phyloP scores from a whole-genome alignment of 2,797 vertebrate species.

The Ceryle rudis region DNA sequence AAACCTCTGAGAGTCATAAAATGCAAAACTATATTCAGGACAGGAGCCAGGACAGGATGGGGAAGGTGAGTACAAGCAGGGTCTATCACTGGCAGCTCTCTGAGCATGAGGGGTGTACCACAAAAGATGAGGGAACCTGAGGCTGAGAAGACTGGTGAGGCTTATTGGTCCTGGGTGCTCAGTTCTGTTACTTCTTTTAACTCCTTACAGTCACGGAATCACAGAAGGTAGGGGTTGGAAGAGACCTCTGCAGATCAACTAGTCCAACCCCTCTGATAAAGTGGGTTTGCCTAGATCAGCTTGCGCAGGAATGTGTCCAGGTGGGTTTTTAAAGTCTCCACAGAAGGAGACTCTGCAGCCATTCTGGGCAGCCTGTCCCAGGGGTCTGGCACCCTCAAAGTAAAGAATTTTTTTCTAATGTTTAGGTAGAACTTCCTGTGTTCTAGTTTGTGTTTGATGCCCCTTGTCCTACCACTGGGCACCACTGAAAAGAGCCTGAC shows the following conservation, averaged over 20 bases:
- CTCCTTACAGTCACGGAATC: background rate
- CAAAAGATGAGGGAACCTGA: background rate
- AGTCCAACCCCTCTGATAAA: background rate
- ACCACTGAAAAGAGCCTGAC: no score
- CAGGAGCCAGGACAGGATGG: background rate
- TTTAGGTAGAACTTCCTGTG: background rate
- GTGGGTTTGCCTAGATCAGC: background rate
- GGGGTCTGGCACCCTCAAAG: background rate
- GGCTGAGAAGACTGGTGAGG: background rate
- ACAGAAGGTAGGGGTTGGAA: background rate
- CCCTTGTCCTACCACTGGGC: background rate
- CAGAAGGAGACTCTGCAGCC: background rate
- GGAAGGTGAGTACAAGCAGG: background rate
- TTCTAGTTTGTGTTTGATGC: background rate
- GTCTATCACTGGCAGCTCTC: background rate
- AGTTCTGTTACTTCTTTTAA: background rate
- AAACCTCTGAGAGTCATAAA: constrained; percentile 71
- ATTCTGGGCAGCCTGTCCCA: background rate
- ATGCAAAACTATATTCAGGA: constrained; percentile 68
- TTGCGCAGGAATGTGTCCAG: background rate
- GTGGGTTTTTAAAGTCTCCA: background rate
- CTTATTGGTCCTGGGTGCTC: background rate
- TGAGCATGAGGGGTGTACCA: background rate
- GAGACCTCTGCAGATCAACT: background rate
- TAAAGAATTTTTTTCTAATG: background rate